Conservation (phyloP, 64 coral and sea anemone genomes). For the Acropora yongei region DNA sequence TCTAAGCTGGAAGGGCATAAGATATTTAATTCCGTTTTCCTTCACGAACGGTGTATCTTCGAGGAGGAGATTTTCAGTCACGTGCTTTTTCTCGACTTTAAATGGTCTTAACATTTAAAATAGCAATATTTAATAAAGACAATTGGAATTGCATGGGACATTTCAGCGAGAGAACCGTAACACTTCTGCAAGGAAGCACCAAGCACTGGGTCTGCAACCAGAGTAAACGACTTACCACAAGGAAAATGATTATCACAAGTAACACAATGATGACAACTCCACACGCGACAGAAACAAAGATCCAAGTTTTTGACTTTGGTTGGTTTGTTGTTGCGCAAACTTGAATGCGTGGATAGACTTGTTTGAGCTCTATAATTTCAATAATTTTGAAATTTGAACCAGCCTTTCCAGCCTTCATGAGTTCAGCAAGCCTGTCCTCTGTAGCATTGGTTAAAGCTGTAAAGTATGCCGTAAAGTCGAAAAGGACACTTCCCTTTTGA, state of each 20-base stretch:
- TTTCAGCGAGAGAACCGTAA: too few relatives aligned
- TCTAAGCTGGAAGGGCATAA: too few relatives aligned
- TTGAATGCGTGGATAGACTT: background rate
- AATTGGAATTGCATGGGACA: too few relatives aligned
- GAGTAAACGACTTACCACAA: background rate
- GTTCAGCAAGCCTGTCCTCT: background rate
- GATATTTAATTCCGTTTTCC: too few relatives aligned
- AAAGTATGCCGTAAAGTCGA: slow-evolving; percentile 21
- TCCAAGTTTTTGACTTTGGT: background rate
- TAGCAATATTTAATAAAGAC: too few relatives aligned
- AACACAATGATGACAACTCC: background rate
- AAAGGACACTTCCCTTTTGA: background rate
- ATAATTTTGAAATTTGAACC: background rate
- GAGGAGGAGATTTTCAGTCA: too few relatives aligned
- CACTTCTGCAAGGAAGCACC: too few relatives aligned
- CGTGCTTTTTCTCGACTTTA: too few relatives aligned
- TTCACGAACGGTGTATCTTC: too few relatives aligned
- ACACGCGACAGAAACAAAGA: background rate
- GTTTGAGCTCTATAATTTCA: background rate
- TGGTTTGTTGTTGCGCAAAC: background rate
- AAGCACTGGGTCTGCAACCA: too few relatives aligned
- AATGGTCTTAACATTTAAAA: too few relatives aligned
- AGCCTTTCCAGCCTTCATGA: slow-evolving; percentile 1
- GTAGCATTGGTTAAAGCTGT: background rate
- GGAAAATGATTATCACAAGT: background rate